Conservation (phyloP, 2,888 invertebrate genomes). For the Rambutsinella grinnellia region DNA sequence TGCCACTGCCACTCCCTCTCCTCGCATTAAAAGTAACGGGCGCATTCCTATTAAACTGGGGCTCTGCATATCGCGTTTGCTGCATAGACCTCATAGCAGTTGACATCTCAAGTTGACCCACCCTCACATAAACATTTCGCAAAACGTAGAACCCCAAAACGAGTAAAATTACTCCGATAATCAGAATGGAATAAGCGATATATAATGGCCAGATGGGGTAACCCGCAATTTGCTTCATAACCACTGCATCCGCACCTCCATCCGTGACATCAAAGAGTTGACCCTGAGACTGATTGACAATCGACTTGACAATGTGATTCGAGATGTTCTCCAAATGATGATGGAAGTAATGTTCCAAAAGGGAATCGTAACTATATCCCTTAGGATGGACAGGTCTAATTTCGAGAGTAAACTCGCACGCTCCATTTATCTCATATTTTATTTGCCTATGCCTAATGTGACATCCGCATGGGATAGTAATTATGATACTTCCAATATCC, state of each 20-base stretch:
- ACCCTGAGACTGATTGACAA: background rate
- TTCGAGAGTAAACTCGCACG: conserved; percentile 15
- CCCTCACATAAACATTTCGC: conserved; percentile 30
- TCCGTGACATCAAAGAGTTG: background rate
- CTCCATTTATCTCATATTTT: conserved; percentile 19
- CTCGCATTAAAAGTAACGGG: conserved; percentile 12
- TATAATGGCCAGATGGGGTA: conserved; percentile 19
- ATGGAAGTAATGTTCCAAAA: background rate
- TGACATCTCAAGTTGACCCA: conserved; percentile 26
- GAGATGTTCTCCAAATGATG: background rate
- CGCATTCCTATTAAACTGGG: conserved; percentile 4
- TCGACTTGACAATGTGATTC: background rate
- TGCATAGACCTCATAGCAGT: background rate
- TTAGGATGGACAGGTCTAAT: conserved; percentile 16
- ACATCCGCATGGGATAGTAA: conserved; percentile 25
- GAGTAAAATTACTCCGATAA: background rate
- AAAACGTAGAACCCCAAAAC: conserved; percentile 5
- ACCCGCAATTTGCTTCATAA: background rate
- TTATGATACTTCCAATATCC: conserved; percentile 8
- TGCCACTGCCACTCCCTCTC: no score
- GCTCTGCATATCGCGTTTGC: background rate
- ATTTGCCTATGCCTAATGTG: conserved; percentile 14
- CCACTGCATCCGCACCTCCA: background rate
- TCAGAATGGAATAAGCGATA: conserved; percentile 4
- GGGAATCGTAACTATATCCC: background rate